phyloP scores from a whole-genome alignment of 1,140 invertebrate species.

The Bombus cullumanus region DNA sequence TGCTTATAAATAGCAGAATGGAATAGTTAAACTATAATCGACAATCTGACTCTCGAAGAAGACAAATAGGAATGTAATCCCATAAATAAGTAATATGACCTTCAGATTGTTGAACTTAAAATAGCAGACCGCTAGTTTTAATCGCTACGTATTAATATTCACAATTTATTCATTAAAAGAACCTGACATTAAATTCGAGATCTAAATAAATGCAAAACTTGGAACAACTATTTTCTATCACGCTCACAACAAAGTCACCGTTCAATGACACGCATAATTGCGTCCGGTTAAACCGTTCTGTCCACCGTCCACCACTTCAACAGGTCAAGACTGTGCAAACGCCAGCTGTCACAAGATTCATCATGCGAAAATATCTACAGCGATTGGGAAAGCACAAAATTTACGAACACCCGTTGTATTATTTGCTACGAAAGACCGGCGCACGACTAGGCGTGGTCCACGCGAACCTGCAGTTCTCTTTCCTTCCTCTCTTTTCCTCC shows the following conservation, averaged over 20 bases:
- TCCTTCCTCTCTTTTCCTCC: slow-evolving; percentile 42
- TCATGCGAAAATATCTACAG: slow-evolving; percentile 8
- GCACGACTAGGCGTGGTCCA: slow-evolving; percentile 71
- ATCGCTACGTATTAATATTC: too few species aligned
- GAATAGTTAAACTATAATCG: not conserved
- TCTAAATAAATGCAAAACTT: not conserved
- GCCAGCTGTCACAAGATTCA: not conserved
- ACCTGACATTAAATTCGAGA: not conserved
- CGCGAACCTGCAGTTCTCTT: slow-evolving; percentile 58
- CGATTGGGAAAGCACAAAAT: slow-evolving; percentile 32
- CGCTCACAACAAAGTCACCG: not conserved
- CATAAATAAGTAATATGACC: too few species aligned
- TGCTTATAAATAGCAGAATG: not conserved
- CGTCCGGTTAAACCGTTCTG: slow-evolving; percentile 32
- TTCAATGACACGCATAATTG: slow-evolving; percentile 39
- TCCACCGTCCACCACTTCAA: not conserved
- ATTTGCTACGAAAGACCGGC: slow-evolving; percentile 53
- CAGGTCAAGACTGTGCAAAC: not conserved
- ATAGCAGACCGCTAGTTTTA: too few species aligned
- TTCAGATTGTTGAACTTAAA: too few species aligned
- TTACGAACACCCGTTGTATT: slow-evolving; percentile 56
- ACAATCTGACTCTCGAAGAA: not conserved
- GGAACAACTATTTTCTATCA: not conserved
- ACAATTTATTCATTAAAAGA: too few species aligned
- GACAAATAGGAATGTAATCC: not conserved